Evolutionary conservation across 2,113 vertebrate genomes (phyloP).

Genomic region (Eurystomus gularis): DNA sequence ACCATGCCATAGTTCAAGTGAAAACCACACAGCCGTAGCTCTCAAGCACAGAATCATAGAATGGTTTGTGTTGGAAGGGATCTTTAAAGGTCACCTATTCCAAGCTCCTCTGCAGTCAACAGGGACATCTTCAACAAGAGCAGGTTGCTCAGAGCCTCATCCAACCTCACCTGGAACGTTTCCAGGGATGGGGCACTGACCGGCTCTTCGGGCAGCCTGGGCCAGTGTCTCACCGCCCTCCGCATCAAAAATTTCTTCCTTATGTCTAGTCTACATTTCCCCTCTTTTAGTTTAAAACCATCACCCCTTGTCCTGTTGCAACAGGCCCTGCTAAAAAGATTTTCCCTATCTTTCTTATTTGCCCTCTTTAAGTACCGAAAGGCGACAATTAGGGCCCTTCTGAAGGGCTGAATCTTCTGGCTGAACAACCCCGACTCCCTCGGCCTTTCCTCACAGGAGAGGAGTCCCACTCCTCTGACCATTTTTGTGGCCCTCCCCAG

Average conservation of each 20-base stretch:
- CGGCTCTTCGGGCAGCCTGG: neutral
- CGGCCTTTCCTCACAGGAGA: neutral
- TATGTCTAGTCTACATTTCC: neutral
- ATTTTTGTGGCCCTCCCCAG: neutral
- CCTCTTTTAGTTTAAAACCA: neutral
- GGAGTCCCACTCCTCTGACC: neutral
- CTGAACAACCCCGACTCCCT: neutral
- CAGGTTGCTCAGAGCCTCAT: neutral
- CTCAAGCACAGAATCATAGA: neutral
- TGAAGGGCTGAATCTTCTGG: too few relatives aligned
- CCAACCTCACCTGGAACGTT: neutral
- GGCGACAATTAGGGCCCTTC: neutral
- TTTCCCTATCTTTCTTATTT: neutral
- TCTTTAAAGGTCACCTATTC: neutral
- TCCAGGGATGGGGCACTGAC: neutral
- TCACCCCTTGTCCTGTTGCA: neutral
- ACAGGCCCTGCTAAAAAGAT: neutral
- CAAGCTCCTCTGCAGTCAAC: neutral
- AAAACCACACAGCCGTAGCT: too few relatives aligned
- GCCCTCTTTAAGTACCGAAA: neutral
- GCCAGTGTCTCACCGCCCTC: neutral
- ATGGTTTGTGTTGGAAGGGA: neutral
- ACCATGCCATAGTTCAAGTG: fast-evolving
- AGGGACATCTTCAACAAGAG: neutral
- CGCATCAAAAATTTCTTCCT: neutral